Base-by-base conservation (phyloP, 2,113 vertebrate genomes). In the Chaetura pelagica region DNA sequence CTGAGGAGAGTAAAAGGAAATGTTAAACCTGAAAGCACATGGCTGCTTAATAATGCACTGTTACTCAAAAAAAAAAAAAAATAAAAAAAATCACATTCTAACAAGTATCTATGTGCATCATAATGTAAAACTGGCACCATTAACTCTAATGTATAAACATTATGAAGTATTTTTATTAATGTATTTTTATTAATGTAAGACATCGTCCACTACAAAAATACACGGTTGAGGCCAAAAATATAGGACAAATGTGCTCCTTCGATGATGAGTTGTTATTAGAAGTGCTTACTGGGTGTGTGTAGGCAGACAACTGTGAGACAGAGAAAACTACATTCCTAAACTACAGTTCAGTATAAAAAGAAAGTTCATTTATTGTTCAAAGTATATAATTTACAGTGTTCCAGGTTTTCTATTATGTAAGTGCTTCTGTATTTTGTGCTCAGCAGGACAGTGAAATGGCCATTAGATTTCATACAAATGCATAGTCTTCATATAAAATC, bases 281-380 rank as follows among this genome's bases (percentile, higher is more conserved):
- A 94, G 42, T 42, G 54, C 72, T 91, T 54, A 81, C 87, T 92
- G 74, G 62, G 76, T 87, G 67, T 73, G 76, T 68, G 84, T 89
- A 97, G 75, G 90, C 94, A 96, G 84, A 95, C 75, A 95, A 76
- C 92, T 91, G 93, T 3, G 84, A 95, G 67, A 95, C 87, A 97
- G 96, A 97, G 96, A 95, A 93, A 87, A 88, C 63, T 67, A 85
- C 91, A 95, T 97, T 97, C 75, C 91, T 91, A 77, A 93, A 73
- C 84, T 90, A 81, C 67, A 94, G 84, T 96, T 98, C 82, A 71
- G 23, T 77, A 87, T 79, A 97, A 96, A 85, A 97, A 89, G 59
- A 86, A 92, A 96, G 88, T 89, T 96, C 84, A 96, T 95, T 97
- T 97, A 91, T 91, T 98, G 93, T 87, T 97, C 81, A 97, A 97